Conservation (phyloP, 92 coral and sea anemone genomes). For the Umimayanthus chanpuru region DNA sequence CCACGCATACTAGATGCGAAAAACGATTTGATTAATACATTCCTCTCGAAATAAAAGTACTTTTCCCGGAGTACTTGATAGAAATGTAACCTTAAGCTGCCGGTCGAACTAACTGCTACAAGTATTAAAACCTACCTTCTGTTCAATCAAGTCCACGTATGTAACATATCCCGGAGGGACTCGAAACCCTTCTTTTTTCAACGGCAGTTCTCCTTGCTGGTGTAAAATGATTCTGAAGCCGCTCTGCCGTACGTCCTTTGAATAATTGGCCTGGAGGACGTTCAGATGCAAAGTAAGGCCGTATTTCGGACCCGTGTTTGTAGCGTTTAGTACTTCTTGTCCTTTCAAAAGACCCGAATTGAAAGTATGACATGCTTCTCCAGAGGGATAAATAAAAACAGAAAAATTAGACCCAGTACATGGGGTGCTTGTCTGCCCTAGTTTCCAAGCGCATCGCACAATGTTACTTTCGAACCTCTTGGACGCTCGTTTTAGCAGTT, state of each 20-base stretch:
- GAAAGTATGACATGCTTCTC: constrained; percentile 79
- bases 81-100: background rate
- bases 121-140: constrained; percentile 63
- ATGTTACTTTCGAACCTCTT: constrained; percentile 55
- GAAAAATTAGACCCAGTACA: constrained; percentile 64
- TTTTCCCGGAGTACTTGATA: background rate
- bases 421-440: constrained; percentile 6
- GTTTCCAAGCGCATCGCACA: constrained; percentile 51
- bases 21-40: background rate
- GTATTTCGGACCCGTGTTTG: constrained; percentile 70
- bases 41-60: background rate
- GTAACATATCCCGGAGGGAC: constrained; percentile 84
- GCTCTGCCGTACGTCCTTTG: constrained; percentile 62
- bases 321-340: constrained; percentile 40
- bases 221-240: constrained; percentile 80
- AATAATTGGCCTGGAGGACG: constrained; percentile 55
- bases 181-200: constrained; percentile 80
- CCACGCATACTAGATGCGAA: background rate
- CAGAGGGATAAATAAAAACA: constrained; percentile 70
- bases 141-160: constrained; percentile 64
- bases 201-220: constrained; percentile 76
- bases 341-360: constrained; percentile 60
- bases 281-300: constrained; percentile 70
- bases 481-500: constrained; percentile 40
- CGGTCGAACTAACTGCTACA: background rate